Evolutionary conservation across 1,140 invertebrate genomes (phyloP).

Genomic region (Metaphire vulgaris): DNA sequence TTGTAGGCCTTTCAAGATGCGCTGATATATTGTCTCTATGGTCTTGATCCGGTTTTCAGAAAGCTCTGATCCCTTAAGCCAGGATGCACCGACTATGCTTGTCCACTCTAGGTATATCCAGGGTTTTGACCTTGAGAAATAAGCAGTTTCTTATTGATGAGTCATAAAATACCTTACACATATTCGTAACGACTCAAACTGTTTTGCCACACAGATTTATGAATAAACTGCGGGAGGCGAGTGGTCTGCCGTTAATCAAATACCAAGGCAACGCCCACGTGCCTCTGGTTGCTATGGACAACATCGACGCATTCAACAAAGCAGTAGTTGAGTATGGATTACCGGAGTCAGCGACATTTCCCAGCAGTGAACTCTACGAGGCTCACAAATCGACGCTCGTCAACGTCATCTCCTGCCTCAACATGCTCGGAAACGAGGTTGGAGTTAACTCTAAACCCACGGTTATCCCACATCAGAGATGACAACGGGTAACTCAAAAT

Average conservation of each 20-base stretch:
- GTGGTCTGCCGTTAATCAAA: slow-evolving; percentile 27
- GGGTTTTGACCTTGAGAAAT: slow-evolving; percentile 1
- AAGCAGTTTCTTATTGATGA: neutral
- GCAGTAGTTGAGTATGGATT: slow-evolving; percentile 40
- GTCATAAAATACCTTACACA: neutral
- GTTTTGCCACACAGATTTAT: slow-evolving; percentile 28
- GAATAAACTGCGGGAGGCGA: slow-evolving; percentile 29
- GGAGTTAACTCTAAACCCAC: neutral
- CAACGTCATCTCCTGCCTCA: slow-evolving; percentile 47
- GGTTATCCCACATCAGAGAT: neutral
- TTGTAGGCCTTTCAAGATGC: too few species aligned
- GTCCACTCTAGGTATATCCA: slow-evolving; percentile 3
- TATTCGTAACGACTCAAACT: neutral
- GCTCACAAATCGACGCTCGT: slow-evolving; percentile 42
- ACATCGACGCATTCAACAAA: slow-evolving; percentile 41
- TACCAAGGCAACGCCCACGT: slow-evolving; percentile 24
- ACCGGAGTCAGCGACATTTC: slow-evolving; percentile 36
- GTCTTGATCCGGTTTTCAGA: too few species aligned
- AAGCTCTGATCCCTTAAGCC: too few species aligned
- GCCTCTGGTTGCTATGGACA: slow-evolving; percentile 30
- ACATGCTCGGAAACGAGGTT: slow-evolving; percentile 46
- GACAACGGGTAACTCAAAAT: too few species aligned
- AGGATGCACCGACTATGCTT: slow-evolving; percentile 12
- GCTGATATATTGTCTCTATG: too few species aligned
- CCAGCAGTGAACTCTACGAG: slow-evolving; percentile 44